Evolutionary conservation across 2,797 vertebrate genomes (phyloP).

Genomic region (Zalophus californianus): DNA sequence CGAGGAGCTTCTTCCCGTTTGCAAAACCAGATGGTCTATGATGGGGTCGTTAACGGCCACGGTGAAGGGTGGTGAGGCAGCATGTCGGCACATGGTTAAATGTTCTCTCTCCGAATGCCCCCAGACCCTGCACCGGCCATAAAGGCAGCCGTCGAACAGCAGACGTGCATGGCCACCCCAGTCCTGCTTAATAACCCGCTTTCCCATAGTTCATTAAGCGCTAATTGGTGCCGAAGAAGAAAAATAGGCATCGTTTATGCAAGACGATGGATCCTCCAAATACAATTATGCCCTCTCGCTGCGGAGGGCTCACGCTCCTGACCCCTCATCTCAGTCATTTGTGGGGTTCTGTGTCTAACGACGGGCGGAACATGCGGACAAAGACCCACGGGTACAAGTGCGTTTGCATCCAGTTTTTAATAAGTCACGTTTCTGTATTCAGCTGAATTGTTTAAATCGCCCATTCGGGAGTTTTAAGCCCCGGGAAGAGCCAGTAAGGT

Average conservation of each 20-base stretch:
- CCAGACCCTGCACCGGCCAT: not conserved
- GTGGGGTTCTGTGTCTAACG: not conserved
- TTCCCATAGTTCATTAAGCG: not conserved
- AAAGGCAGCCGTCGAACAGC: not conserved
- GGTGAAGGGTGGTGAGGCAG: not conserved
- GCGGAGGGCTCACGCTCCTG: not conserved
- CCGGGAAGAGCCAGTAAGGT: not conserved
- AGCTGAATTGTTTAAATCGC: not conserved
- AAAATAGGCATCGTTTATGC: not conserved
- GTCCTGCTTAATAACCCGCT: not conserved
- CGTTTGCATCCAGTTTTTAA: not conserved
- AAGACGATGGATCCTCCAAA: not conserved
- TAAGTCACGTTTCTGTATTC: not conserved
- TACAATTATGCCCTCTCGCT: not conserved
- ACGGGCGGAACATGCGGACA: rapidly evolving
- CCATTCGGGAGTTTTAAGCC: not conserved
- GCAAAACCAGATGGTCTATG: too few species aligned
- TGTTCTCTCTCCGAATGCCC: not conserved
- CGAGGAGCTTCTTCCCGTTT: too few species aligned
- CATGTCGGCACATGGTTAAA: not conserved
- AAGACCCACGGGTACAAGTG: rapidly evolving
- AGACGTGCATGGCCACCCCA: not conserved
- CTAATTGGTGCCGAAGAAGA: not conserved
- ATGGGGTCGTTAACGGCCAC: not conserved
- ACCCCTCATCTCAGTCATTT: not conserved